Evolutionary conservation across 2,113 vertebrate genomes (phyloP).

Genomic region (Cyrtonyx montezumae): DNA sequence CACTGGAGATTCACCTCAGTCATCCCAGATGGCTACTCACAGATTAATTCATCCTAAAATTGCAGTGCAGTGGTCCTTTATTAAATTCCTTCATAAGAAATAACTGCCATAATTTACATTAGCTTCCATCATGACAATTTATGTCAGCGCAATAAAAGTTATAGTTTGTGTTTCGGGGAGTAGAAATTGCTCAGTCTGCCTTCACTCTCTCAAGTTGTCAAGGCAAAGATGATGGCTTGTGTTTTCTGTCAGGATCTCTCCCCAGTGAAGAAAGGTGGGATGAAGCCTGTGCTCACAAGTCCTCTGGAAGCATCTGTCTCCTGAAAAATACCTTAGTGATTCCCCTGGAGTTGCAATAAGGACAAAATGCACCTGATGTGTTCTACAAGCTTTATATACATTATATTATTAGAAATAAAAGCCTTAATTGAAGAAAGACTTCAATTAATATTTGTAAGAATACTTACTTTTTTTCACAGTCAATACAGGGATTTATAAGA

Average conservation of each 20-base stretch:
- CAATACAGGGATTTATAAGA: not conserved
- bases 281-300: not conserved
- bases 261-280: not conserved
- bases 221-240: fast-evolving
- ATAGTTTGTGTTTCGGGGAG: not conserved
- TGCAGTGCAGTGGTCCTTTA: too few species aligned
- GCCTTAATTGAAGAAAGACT: not conserved
- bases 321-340: not conserved
- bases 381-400: not conserved
- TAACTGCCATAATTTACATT: not conserved
- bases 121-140: not conserved
- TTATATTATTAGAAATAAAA: not conserved
- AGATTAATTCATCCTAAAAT: not conserved
- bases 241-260: not conserved
- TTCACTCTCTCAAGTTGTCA: not conserved
- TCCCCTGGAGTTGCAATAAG: not conserved
- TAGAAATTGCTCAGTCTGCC: too few species aligned
- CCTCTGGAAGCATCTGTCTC: not conserved
- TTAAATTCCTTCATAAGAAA: not conserved
- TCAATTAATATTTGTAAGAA: not conserved
- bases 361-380: not conserved
- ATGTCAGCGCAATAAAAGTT: not conserved
- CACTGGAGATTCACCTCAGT: not conserved
- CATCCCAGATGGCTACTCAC: not conserved
- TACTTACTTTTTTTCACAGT: not conserved